These are phyloP conservation scores for Leptobrachium ailaonicum DNA, from an alignment of 2,113 vertebrate species.

Conservation along the genomic window DNA sequence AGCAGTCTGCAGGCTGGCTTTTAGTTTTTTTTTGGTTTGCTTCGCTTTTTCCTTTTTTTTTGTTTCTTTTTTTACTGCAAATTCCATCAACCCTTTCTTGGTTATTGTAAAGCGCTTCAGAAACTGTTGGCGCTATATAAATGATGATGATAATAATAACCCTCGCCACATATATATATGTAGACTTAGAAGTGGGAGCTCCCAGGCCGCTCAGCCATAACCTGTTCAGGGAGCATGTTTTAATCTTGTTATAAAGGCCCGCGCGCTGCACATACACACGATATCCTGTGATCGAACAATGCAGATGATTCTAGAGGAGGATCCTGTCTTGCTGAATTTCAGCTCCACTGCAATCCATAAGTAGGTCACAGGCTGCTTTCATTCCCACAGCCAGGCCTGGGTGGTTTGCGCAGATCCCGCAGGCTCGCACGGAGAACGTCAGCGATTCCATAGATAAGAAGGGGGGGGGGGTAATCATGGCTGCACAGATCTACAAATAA, in stretches of 20 bases:
- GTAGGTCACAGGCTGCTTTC: constrained; percentile 49
- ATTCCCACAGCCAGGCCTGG: constrained; percentile 37
- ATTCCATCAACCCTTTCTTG: too few relatives aligned
- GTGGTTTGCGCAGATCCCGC: constrained; percentile 37
- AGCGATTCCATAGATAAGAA: constrained; percentile 7
- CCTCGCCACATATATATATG: too few relatives aligned
- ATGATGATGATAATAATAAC: too few relatives aligned
- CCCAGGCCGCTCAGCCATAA: too few relatives aligned
- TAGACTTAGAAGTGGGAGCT: too few relatives aligned
- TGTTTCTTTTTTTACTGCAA: too few relatives aligned
- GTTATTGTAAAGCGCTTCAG: too few relatives aligned
- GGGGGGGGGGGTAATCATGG: constrained; percentile 24
- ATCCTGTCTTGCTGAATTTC: constrained; percentile 32
- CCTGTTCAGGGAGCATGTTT: neutral
- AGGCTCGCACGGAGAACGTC: constrained; percentile 26
- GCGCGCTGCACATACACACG: neutral
- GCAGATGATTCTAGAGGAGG: constrained; percentile 30
- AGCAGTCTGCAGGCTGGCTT: too few relatives aligned
- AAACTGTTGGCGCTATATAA: too few relatives aligned
- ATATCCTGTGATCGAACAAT: neutral
- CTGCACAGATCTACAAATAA: neutral
- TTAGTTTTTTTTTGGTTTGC: too few relatives aligned
- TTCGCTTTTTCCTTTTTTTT: too few relatives aligned
- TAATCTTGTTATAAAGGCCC: neutral
- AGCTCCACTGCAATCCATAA: constrained; percentile 32